Base-by-base conservation (phyloP, 1,140 invertebrate species). In the Anoplolepis gracilipes region DNA sequence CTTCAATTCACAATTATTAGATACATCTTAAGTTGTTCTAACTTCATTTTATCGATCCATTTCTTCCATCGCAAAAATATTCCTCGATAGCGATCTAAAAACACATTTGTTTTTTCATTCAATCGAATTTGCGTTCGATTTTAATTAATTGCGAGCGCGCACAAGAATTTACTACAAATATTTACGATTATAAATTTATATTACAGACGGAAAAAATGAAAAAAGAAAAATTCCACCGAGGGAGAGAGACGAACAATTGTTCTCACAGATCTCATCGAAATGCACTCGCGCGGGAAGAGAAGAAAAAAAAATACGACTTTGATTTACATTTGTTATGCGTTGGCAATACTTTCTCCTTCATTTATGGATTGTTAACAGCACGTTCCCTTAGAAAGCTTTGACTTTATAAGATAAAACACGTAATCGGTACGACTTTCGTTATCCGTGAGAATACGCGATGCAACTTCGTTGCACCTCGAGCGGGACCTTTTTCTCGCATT, bases 311-410 rank as follows among this genome's bases (percentile, higher is more conserved):
- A 57, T 28, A 42, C 5, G 22, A 30, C 30, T 81, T 30, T 57
- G 53, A 73, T 53, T 87, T 75, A 81, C 53, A 88, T 79, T 87
- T 16, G 42, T 39, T 69, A 87, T 64, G 59, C 49, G n/a, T 42
- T 64, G 25, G 2, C 39, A 72, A 86, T 62, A 84, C 78, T 89
- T 89, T 89, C 73, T 89, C 85, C 67, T 88, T 87, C 73, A 30
- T 84, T 88, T 59, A 46, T 61, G 46, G 73, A 86, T 88, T 42
- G 55, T 49, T 53, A 67, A 46, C 78, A 28, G 39, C 59, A 5
- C 70, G 59, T 84, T 88, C 89, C 55, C 73, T 82, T 86, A 84
- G 87, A 89, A 89, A 89, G 78, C 73, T 75, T 53, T 0, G 16
- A 10, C 64, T 70, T 49, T 69, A 11, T 46, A 36, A 36, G 42